phyloP scores from a whole-genome alignment of 2,888 invertebrate species.

The Geophilus truncorum region DNA sequence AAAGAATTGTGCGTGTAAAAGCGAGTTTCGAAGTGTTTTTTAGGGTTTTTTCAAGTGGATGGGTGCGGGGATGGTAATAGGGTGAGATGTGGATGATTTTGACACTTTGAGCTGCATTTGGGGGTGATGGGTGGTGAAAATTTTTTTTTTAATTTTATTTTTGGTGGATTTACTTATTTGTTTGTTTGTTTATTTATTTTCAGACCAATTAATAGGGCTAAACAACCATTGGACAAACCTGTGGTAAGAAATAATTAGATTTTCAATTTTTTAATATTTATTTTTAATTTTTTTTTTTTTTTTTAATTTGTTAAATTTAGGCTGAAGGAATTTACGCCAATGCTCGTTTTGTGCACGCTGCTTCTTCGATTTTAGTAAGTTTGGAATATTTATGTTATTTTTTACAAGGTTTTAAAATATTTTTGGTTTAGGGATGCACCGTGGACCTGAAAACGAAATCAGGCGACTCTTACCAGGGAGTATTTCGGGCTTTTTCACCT shows the following conservation, averaged over 20 bases:
- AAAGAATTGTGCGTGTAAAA: not conserved
- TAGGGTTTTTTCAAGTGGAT: not conserved
- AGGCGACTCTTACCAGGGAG: not conserved
- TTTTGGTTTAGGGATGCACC: not conserved
- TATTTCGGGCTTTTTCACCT: not conserved
- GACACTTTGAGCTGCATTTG: not conserved
- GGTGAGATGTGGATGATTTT: not conserved
- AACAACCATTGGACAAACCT: not conserved
- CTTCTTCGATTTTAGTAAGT: conserved; percentile 69
- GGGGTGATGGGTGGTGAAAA: not conserved
- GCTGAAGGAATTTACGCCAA: conserved; percentile 82
- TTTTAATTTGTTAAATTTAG: conserved; percentile 23
- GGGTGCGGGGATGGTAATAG: not conserved
- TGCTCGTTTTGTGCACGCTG: conserved; percentile 82
- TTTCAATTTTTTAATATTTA: not conserved
- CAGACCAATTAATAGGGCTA: not conserved
- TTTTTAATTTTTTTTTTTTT: not conserved
- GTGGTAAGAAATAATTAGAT: no score
- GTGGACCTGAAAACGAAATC: not conserved
- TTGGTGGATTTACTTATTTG: not conserved
- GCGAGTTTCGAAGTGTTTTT: no score
- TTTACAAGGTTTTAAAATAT: not conserved
- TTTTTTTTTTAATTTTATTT: not conserved
- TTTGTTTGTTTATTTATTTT: not conserved
- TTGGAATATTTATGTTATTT: not conserved